Percentiles rank a stretch among this genome's conserved stretches.
Evolutionary conservation across 1,140 invertebrate species (phyloP).

Genomic region (Panulirus ornatus): DNA sequence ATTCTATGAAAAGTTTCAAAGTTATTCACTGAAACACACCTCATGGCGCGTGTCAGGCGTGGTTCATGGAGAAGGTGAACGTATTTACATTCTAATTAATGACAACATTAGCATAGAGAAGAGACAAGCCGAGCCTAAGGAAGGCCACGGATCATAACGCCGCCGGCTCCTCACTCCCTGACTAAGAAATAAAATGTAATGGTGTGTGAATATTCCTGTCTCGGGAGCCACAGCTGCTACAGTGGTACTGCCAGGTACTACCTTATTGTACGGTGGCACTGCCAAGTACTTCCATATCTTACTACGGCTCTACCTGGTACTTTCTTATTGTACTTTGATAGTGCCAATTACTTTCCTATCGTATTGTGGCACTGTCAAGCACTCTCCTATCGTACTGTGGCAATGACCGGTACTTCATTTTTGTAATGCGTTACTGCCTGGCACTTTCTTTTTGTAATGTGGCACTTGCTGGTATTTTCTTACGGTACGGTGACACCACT

Average conservation of each 20-base stretch:
- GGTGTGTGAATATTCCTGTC: conserved; percentile 39
- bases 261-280: neutral
- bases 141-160: conserved; percentile 12
- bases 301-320: conserved; percentile 8
- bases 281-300: too few species aligned
- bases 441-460: neutral
- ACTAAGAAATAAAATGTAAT: conserved; percentile 45
- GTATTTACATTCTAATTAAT: too few species aligned
- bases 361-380: neutral
- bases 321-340: conserved; percentile 9
- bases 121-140: neutral
- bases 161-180: neutral
- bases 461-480: too few species aligned
- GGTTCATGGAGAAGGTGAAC: too few species aligned
- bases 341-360: neutral
- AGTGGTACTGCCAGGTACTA: conserved; percentile 6
- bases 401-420: conserved; percentile 9
- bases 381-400: conserved; percentile 7
- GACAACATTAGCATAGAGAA: too few species aligned
- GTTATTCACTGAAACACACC: too few species aligned
- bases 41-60: too few species aligned
- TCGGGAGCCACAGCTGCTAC: conserved; percentile 34
- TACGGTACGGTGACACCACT: too few species aligned
- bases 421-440: neutral
- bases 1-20: too few species aligned